Base-by-base conservation (phyloP, 2,113 vertebrate species). In the Eupsittula cactorum region DNA sequence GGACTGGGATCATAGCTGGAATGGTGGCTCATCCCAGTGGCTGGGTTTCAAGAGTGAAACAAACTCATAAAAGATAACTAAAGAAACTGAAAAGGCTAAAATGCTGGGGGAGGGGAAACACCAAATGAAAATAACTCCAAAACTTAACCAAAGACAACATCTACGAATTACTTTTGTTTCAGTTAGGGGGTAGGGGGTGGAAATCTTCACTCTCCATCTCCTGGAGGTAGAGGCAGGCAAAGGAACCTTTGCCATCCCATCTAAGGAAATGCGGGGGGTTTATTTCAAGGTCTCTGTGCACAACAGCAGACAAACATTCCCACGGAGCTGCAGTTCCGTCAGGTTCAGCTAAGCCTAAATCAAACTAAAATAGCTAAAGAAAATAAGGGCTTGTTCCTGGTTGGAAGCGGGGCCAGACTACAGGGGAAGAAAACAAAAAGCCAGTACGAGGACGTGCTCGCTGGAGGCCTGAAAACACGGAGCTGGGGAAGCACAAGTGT, bases 301-400 rank as follows among this genome's bases (percentile, higher is more conserved):
- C 46, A 65, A 69, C 29, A 33, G 59, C 67, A 95, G 35, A 44
- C 74, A 88, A 82, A 91, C 46, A n/a, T 62, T 92, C 82, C 68
- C 90, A 85, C 1, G 13, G 41, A 92, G 73, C 52, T 20, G 60
- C 41, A 76, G 44, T 67, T 90, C 53, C 2, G 1, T 49, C 78
- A 77, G 59, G 71, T 82, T 70, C 75, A 90, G 86, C 70, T 69
- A 82, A 80, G 79, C 53, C 67, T 69, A 90, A 89, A 81, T 50
- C 88, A 95, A 93, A 84, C 62, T 39, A 75, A 93, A 86, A 92
- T 25, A 87, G 80, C 74, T 64, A 75, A 82, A 86, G 78, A 93
- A 96, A 95, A 87, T 35, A 91, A 42, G 46, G 50, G 85, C 63
- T 86, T 52, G 20, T 41, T 87, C 79, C 92, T 70, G 59, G 25